Base-by-base conservation (phyloP, 2,888 invertebrate genomes). In the Dendrolimus houi region DNA sequence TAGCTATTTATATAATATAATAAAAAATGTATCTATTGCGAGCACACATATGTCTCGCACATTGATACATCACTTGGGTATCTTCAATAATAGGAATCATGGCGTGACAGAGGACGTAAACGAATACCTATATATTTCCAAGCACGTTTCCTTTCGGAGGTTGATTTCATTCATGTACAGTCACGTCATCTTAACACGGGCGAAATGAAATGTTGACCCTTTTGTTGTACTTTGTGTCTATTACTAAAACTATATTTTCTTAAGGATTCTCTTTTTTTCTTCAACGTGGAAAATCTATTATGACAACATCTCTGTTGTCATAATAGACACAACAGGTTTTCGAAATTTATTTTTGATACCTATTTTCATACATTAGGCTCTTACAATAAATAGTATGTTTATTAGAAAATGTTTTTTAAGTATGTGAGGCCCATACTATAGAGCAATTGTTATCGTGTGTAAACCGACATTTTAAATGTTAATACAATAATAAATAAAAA, bases 211-310 rank as follows among this genome's bases (percentile, higher is more conserved):
- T 72, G 76, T 77, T 77, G 76, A 79, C 75, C 80, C 75, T 78
- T 79, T 80, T 79, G 81, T 74, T 77, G 64, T 69, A 75, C 69
- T 70, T 67, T 68, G 65, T 68, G 66, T 62, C 74, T 72, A 77
- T 77, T 80, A 79, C 77, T 71, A 80, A 74, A 73, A 74, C 69
- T 73, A 72, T 75, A 72, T 74, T 74, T 66, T 67, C 77, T 77
- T 84, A 81, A 83, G 78, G 77, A 85, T 79, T 75, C 78, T 72
- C 77, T 81, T 85, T 59, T n/a, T 53, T 83, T 75, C 29, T 6
- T 29, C 29, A 29, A 29, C 29, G 29, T 29, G 29, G 29, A 29
- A 29, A 29, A 6, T 29, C 6, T 29, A 29, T 29, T 29, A 29
- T 29, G 6, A 29, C 3, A 29, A 29, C 29, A 29, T n/a, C n/a